Conservation (phyloP, 2,797 vertebrate species). For the Tokudaia tokunoshimensis region DNA sequence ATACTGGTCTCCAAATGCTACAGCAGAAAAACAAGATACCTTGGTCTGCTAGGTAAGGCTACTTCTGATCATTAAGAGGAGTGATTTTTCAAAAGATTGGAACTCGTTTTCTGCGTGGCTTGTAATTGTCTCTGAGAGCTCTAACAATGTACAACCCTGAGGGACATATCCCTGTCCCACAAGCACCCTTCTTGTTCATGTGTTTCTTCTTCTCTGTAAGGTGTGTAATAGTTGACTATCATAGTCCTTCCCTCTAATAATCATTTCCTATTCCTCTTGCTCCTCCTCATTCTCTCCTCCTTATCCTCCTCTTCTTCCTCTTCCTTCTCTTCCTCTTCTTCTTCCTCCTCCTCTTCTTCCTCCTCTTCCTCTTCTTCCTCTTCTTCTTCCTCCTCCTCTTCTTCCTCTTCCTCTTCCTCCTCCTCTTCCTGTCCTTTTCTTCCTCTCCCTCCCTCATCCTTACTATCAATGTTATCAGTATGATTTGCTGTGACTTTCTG, state of each 20-base stretch:
- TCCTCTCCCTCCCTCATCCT: background rate
- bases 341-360: background rate
- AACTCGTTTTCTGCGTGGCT: background rate
- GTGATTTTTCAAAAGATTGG: background rate
- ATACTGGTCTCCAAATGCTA: constrained; percentile 6
- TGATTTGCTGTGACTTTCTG: constrained; percentile 27
- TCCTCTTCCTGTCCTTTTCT: background rate
- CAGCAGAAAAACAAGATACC: background rate
- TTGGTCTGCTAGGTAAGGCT: background rate
- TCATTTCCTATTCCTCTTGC: background rate
- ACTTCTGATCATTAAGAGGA: constrained; percentile 8
- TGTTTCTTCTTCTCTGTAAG: background rate
- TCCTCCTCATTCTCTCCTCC: background rate
- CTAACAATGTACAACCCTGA: too few relatives aligned
- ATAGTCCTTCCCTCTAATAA: background rate
- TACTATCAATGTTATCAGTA: background rate
- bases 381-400: background rate
- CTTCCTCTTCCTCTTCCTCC: background rate
- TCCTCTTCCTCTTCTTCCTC: background rate
- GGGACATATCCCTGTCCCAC: background rate
- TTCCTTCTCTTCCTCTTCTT: background rate
- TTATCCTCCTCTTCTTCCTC: background rate
- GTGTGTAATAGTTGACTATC: background rate
- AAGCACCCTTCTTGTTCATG: background rate
- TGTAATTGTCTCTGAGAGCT: background rate